A percentile compares a stretch with the other conserved stretches of the same genome.
Evolutionary conservation across 1,140 invertebrate species (phyloP).

Genomic region (Platorchestia sp.): DNA sequence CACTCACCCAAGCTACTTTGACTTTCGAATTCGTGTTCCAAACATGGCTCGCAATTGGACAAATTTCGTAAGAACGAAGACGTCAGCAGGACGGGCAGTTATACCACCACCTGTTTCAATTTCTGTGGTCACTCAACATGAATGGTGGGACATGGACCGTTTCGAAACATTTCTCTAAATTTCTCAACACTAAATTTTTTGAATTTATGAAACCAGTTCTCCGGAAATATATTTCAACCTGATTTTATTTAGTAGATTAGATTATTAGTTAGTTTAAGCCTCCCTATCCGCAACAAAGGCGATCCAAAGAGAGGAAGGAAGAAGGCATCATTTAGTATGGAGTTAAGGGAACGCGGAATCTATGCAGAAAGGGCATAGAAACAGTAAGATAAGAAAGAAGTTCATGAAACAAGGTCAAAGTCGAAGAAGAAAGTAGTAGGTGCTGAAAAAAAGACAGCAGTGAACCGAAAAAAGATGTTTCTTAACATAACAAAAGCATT

Average conservation of each 20-base stretch:
- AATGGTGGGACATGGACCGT: background rate
- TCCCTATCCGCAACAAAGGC: no score
- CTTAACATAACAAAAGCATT: no score
- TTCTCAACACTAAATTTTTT: background rate
- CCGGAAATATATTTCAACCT: background rate
- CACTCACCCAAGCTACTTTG: conserved; percentile 36
- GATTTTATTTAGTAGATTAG: background rate
- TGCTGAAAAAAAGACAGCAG: no score
- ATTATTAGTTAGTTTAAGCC: no score
- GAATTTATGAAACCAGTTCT: background rate
- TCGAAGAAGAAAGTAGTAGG: no score
- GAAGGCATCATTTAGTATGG: no score
- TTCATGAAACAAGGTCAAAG: no score
- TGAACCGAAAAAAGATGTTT: no score
- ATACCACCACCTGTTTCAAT: conserved; percentile 47
- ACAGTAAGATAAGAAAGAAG: no score
- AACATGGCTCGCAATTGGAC: background rate
- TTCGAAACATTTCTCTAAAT: background rate
- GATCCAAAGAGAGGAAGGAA: no score
- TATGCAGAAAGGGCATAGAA: no score
- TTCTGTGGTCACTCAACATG: background rate
- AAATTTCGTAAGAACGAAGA: background rate
- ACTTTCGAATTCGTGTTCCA: background rate
- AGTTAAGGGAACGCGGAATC: no score
- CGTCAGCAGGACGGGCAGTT: conserved; percentile 51